phyloP scores from a whole-genome alignment of 1,140 invertebrate species.

The Aphaenogaster floridana region DNA sequence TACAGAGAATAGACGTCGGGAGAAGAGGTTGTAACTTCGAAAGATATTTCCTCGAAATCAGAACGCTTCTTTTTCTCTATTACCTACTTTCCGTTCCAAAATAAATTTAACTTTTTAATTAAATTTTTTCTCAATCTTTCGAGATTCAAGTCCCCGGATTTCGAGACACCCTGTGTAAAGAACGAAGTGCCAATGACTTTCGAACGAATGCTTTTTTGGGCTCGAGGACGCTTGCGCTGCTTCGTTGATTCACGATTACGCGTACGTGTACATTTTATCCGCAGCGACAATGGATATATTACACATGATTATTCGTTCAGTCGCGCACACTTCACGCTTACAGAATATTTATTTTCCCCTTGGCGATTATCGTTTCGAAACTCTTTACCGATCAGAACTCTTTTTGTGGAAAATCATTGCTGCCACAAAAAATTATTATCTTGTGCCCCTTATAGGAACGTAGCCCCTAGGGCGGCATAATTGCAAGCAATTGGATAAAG shows the following conservation, averaged over 20 bases:
- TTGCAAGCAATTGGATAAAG: slow-evolving; percentile 27
- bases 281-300: slow-evolving; percentile 39
- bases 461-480: background rate
- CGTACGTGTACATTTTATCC: slow-evolving; percentile 47
- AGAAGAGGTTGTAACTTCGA: background rate
- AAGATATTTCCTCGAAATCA: slow-evolving; percentile 6
- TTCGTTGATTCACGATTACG: slow-evolving; percentile 46
- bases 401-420: slow-evolving; percentile 34
- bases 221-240: slow-evolving; percentile 36
- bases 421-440: slow-evolving; percentile 34
- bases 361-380: slow-evolving; percentile 2
- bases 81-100: background rate
- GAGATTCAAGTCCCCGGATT: background rate
- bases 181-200: background rate
- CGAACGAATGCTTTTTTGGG: slow-evolving; percentile 6
- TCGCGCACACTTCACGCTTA: slow-evolving; percentile 6
- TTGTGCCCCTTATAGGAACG: background rate
- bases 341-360: background rate
- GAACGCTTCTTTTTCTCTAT: background rate
- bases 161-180: background rate
- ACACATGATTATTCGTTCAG: slow-evolving; percentile 32
- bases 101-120: background rate
- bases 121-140: background rate
- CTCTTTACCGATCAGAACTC: background rate
- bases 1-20: background rate